These are phyloP conservation scores for Melanogrammus aeglefinus DNA, from an alignment of 2,797 vertebrate species.

Conservation along the genomic window DNA sequence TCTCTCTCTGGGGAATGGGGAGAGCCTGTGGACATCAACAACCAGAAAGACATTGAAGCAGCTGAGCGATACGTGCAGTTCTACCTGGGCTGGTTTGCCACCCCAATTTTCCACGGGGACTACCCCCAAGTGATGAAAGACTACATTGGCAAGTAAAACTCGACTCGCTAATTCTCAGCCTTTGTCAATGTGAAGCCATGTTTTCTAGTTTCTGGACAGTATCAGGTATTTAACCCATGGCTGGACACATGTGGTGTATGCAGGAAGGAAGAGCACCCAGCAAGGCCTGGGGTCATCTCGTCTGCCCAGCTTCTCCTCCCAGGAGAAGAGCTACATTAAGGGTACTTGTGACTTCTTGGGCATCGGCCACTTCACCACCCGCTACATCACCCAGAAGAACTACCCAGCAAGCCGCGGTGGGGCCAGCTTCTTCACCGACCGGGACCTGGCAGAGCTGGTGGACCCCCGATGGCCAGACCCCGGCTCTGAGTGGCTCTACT, in stretches of 20 bases:
- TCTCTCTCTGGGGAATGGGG: slow-evolving; percentile 89
- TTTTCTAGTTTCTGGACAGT: neutral
- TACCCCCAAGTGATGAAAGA: slow-evolving; percentile 96
- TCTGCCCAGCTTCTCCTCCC: slow-evolving; percentile 84
- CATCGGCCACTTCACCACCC: slow-evolving; percentile 88
- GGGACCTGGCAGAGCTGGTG: slow-evolving; percentile 83
- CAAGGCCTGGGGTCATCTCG: slow-evolving; percentile 83
- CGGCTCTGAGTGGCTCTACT: slow-evolving; percentile 85
- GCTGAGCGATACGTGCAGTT: slow-evolving; percentile 93
- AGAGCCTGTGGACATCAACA: slow-evolving; percentile 85
- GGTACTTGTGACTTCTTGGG: slow-evolving; percentile 92
- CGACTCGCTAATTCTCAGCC: neutral
- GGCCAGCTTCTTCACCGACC: slow-evolving; percentile 83
- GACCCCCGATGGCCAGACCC: slow-evolving; percentile 88
- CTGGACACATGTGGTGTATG: neutral
- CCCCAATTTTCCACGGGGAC: slow-evolving; percentile 91
- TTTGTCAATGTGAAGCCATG: neutral
- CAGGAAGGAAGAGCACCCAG: slow-evolving; percentile 85
- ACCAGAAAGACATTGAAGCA: slow-evolving; percentile 83
- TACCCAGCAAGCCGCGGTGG: slow-evolving; percentile 66
- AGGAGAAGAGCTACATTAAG: slow-evolving; percentile 91
- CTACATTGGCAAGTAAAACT: slow-evolving; percentile 75
- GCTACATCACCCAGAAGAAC: slow-evolving; percentile 84
- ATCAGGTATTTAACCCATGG: neutral
- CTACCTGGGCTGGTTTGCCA: slow-evolving; percentile 93